Conservation (phyloP, 2,888 invertebrate species). For the Epiblema foenella region DNA sequence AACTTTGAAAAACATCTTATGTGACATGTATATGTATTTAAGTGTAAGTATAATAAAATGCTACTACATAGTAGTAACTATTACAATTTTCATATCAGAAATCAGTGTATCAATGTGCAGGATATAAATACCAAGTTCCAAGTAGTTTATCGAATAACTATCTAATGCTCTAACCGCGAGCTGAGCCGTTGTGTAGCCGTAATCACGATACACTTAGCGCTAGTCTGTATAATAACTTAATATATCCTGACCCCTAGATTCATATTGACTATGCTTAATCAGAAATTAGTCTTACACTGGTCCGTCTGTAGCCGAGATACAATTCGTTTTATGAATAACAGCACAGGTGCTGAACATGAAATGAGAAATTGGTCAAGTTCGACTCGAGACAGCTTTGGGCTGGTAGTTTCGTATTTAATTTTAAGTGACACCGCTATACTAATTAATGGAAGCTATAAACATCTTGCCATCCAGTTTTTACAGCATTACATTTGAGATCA, state of each 20-base stretch:
- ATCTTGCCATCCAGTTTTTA: slow-evolving; percentile 1
- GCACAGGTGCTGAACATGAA: slow-evolving; percentile 2
- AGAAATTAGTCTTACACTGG: not conserved
- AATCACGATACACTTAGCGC: not conserved
- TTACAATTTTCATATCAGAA: too few relatives aligned
- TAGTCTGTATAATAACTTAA: not conserved
- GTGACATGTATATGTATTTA: too few relatives aligned
- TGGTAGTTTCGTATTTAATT: slow-evolving; percentile 28
- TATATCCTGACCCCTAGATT: not conserved
- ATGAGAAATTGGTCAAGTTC: slow-evolving; percentile 33
- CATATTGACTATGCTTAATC: not conserved
- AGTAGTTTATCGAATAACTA: not conserved
- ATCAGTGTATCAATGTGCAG: too few relatives aligned
- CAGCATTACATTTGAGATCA: not conserved
- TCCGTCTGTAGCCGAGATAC: not conserved
- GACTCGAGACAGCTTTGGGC: not conserved
- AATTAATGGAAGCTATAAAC: not conserved
- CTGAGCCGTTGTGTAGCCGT: not conserved
- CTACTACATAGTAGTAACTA: too few relatives aligned
- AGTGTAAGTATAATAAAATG: too few relatives aligned
- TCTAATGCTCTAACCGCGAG: not conserved
- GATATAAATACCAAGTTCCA: not conserved
- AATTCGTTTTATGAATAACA: not conserved
- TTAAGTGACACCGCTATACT: not conserved
- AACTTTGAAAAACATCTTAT: too few relatives aligned